Evolutionary conservation across 2,797 vertebrate genomes (phyloP).

Genomic region (Hylomyscus alleni): DNA sequence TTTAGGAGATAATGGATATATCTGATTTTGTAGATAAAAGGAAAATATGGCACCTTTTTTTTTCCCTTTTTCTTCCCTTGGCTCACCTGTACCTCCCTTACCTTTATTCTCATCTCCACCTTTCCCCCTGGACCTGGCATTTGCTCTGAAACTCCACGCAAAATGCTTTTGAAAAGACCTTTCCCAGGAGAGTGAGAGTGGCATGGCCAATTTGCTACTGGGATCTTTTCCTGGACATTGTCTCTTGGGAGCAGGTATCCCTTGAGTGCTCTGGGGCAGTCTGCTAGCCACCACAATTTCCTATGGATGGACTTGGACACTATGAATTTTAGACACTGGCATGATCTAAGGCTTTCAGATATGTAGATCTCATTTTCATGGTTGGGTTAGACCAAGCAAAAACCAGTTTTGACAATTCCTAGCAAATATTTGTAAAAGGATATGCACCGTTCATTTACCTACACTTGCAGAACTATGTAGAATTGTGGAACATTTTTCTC

Average conservation of each 20-base stretch:
- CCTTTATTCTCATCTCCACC: background rate
- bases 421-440: constrained; percentile 40
- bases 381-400: background rate
- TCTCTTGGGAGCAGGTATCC: constrained; percentile 59
- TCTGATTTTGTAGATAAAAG: background rate
- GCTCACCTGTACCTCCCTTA: background rate
- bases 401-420: constrained; percentile 41
- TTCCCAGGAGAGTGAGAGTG: constrained; percentile 5
- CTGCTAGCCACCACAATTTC: constrained; percentile 22
- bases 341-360: background rate
- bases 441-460: background rate
- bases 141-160: constrained; percentile 29
- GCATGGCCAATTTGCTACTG: background rate
- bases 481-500: constrained; percentile 10
- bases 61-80: background rate
- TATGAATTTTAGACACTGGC: background rate
- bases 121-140: background rate
- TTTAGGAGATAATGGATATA: background rate
- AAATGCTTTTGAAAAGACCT: constrained; percentile 16
- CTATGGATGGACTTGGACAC: background rate
- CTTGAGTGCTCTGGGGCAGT: background rate
- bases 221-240: background rate
- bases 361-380: constrained; percentile 16
- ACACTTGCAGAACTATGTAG: background rate
- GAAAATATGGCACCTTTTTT: background rate